phyloP scores from a whole-genome alignment of 1,140 invertebrate genomes.

The Hypsibius dujardini region DNA sequence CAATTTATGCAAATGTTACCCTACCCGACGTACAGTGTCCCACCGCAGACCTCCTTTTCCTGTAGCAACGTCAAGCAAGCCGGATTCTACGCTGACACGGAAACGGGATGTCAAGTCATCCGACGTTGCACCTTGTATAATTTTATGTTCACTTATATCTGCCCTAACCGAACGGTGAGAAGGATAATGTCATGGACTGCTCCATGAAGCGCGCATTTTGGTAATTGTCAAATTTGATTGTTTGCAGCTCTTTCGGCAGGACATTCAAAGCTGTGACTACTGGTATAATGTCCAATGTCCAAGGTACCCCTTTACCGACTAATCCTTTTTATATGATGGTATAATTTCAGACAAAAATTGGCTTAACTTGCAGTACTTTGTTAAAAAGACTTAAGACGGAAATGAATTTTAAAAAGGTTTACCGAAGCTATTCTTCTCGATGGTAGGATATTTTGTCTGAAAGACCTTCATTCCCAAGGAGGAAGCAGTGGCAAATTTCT shows the following conservation, averaged over 20 bases:
- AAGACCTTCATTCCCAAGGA: too few relatives aligned
- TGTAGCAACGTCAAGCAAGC: conserved; percentile 28
- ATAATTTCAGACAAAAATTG: too few relatives aligned
- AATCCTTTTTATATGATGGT: too few relatives aligned
- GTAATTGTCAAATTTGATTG: neutral
- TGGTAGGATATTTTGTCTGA: too few relatives aligned
- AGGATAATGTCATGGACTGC: neutral
- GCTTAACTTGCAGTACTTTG: too few relatives aligned
- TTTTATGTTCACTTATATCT: conserved; percentile 2
- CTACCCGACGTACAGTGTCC: neutral
- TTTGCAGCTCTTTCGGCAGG: neutral
- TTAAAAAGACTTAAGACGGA: too few relatives aligned
- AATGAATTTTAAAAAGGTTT: too few relatives aligned
- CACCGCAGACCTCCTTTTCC: conserved; percentile 1
- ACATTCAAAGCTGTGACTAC: neutral
- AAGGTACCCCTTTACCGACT: conserved; percentile 24
- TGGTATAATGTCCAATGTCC: conserved; percentile 28
- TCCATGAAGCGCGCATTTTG: too few relatives aligned
- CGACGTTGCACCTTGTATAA: neutral
- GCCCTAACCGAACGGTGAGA: neutral
- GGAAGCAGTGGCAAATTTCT: too few relatives aligned
- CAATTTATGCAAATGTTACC: conserved; percentile 12
- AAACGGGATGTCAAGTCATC: conserved; percentile 29
- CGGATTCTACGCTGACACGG: conserved; percentile 29
- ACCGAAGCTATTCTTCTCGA: too few relatives aligned